Evolutionary conservation across 2,888 invertebrate species (phyloP), one percentile per base, ranked within the genome.

Genomic region (Lagria hirta): DNA sequence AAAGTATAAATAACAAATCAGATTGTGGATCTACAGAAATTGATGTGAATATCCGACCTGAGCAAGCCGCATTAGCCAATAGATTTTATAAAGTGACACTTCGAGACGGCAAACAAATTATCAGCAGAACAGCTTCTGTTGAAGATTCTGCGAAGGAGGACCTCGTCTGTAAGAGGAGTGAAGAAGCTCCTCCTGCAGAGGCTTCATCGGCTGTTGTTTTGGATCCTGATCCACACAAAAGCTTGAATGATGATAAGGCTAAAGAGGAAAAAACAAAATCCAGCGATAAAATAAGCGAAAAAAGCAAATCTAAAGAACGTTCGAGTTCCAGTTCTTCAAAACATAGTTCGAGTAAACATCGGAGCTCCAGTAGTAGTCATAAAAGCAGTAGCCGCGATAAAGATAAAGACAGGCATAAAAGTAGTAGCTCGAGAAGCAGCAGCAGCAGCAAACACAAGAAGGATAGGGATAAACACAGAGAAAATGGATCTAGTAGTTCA

Each of bases 21-120:
- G n/a, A 20, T 21, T 10, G 11, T 36, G 11, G 42, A 46, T 4
- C 6, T 3, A n/a, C n/a, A n/a, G n/a, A n/a, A n/a, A n/a, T n/a
- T n/a, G n/a, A n/a, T n/a, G n/a, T n/a, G n/a, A n/a, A n/a, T n/a
- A n/a, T n/a, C n/a, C n/a, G n/a, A n/a, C 30, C 44, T 22, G 50
- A 33, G 43, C 20, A 36, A 13, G 50, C 50, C 11, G 27, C 57
- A 10, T 60, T 61, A 24, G 44, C 49, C 24, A 62, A 67, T 32
- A 58, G 60, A 3, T 67, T 66, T 56, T 79, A 78, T 58, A 86
- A 85, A 73, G 80, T 86, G 55, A 78, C 82, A 18, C 74, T 84
- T 44, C 83, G 83, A 62, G 86, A 86, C 72, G 84, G 84, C 8
- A 85, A 84, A 70, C 82, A 84, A 68, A 75, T 82, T 28, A 72